Conservation (phyloP, 2,113 vertebrate genomes). For the Jacana jacana region DNA sequence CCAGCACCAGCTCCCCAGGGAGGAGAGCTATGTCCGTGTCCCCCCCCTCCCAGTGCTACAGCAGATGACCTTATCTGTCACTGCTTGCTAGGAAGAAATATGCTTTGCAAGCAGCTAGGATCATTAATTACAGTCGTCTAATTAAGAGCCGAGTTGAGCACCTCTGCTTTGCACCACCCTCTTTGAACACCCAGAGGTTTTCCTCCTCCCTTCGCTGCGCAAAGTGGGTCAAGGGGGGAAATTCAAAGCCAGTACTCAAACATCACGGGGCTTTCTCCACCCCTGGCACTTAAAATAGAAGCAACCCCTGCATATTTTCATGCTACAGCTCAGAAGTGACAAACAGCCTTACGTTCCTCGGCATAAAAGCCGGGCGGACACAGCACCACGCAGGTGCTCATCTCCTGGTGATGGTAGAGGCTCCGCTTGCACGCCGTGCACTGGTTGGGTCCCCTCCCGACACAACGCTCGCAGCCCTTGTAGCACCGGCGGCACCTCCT, state of each 20-base stretch:
- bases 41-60: background rate
- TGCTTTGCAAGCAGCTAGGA: background rate
- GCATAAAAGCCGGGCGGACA: slow-evolving; percentile 78
- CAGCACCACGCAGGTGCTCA: slow-evolving; percentile 69
- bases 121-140: slow-evolving; percentile 21
- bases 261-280: background rate
- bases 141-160: background rate
- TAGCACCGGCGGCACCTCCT: slow-evolving; percentile 83
- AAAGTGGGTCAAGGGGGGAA: background rate
- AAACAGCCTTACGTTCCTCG: slow-evolving; percentile 81
- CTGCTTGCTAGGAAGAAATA: background rate
- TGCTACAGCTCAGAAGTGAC: too few relatives aligned
- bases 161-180: background rate
- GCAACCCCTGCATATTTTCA: background rate
- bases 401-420: slow-evolving; percentile 78
- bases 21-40: background rate
- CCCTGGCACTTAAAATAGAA: background rate
- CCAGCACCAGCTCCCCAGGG: background rate
- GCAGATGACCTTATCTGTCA: slow-evolving; percentile 24
- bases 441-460: slow-evolving; percentile 52
- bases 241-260: background rate
- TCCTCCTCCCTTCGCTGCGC: background rate
- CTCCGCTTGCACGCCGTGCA: slow-evolving; percentile 83
- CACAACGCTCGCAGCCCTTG: slow-evolving; percentile 85
- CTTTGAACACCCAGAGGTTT: background rate